Percentiles rank a stretch among this genome's conserved stretches.
phyloP scores from a whole-genome alignment of 2,113 vertebrate genomes.

The Actenoides hombroni region DNA sequence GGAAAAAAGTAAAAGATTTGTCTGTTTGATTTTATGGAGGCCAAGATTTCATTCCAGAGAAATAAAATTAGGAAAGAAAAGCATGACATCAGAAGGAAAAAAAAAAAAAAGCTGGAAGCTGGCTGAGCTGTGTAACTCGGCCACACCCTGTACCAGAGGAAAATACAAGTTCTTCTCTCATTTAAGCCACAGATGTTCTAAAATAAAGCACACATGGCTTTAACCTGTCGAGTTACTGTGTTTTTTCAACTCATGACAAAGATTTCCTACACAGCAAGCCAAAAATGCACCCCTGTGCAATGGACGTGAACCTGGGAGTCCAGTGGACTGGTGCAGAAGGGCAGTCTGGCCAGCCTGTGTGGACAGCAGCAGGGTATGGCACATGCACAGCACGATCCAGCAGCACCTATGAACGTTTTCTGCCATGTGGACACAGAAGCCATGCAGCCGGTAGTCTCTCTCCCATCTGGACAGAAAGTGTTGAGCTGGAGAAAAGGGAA shows the following conservation, averaged over 20 bases:
- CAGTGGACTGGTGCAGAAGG: background rate
- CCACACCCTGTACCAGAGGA: background rate
- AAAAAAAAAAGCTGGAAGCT: background rate
- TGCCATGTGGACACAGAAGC: background rate
- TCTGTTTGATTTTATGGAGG: background rate
- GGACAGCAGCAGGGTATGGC: background rate
- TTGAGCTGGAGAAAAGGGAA: background rate
- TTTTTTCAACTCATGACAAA: background rate
- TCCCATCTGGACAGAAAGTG: background rate
- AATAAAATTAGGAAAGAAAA: background rate
- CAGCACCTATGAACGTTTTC: background rate
- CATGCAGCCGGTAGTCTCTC: background rate
- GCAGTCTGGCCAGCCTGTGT: accelerated
- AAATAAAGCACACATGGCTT: background rate
- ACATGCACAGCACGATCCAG: accelerated
- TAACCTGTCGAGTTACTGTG: background rate
- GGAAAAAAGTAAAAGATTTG: background rate
- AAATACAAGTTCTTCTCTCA: background rate
- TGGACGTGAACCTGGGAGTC: accelerated
- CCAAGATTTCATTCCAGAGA: background rate
- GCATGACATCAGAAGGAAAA: background rate
- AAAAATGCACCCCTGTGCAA: background rate
- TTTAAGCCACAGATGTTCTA: background rate
- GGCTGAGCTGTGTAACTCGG: background rate
- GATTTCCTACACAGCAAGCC: background rate